Evolutionary conservation across 35 echinoderm and acorn worm species (phyloP), one percentile per base, ranked within the genome.

Genomic region (Holothuria glaberrima): DNA sequence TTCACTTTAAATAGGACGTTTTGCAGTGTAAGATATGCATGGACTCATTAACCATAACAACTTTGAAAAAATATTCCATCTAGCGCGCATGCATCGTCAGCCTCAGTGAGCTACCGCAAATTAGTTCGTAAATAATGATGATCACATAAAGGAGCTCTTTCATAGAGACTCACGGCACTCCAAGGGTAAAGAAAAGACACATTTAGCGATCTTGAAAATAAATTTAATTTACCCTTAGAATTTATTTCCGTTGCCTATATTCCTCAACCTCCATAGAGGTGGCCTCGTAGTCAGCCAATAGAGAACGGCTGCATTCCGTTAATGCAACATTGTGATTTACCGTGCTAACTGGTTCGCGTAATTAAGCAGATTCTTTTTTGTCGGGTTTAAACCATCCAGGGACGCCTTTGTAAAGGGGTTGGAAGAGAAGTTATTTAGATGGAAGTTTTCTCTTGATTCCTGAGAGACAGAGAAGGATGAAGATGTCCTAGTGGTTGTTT

Each of bases 341-440:
- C 80, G 57, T 33, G 59, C 59, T 84, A 84, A 84, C 80, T 64
- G 80, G 80, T 84, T 58, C 80, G 52, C 80, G 80, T 84, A 84
- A 84, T 84, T 48, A 84, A 84, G 34, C 57, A 58, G 48, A 61
- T 61, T 84, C 33, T 57, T 25, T n/a, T 38, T 78, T 14, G 50
- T 14, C 50, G 5, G 50, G 50, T 54, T 54, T 54, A 54, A 54
- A 14, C 50, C 50, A 54, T 54, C 50, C 50, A 54, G 50, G 50
- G 50, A 54, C 50, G 50, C 50, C 3, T 14, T 14, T 17, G 50
- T 54, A 17, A 54, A 54, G 50, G 50, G 16, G 50, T 54, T 54
- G 50, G 50, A 54, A 54, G 50, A 17, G 50, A 9, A 54, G 9
- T 54, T 54, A 54, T 54, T 54, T 12, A 54, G 50, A 54, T 54